Base-by-base conservation (phyloP, 2,797 vertebrate genomes). In the Pangasius djambal region DNA sequence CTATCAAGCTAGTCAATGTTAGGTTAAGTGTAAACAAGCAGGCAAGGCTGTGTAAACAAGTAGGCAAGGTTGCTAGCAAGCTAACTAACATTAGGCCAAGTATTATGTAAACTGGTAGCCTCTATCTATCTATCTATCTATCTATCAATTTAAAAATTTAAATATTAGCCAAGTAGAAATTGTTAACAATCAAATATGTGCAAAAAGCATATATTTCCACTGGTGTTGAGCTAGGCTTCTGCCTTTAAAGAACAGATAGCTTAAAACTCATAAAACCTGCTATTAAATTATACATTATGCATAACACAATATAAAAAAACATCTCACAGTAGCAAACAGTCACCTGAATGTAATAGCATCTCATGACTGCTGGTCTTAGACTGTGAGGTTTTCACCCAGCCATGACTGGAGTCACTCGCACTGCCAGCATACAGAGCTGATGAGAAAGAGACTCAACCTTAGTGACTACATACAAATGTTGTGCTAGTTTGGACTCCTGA, bases 371-470 rank as follows among this genome's bases (percentile, higher is more conserved):
- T 50, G 78, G 93, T 92, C 83, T 94, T 96, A 9, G 93, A 94
- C 77, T 94, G 94, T 4, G 88, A 87, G 40, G 92, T 92, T 91
- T 94, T 95, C 85, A 93, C 81, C 94, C 95, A 96, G 89, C 90
- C 92, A 63, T 95, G 93, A 31, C 92, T 90, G 4, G 94, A 93
- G 86, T 88, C 89, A 67, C 84, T 81, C 31, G 93, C 89, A 72
- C 69, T 90, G 40, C 82, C 84, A 89, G 95, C 92, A 91, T 96
- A 95, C 88, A 96, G 90, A 65, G 93, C 96, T 96, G 89, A 89
- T 77, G 50, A 89, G 0, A 88, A 20, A 90, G 65, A 89, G 22
- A 87, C 72, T 31, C 22, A 50, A 84, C 50, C 31, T 85, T 59
- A 85, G 81, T 77, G 31, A 79, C 18, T 28, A 72, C 22, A 85